These are phyloP conservation scores for Carassius auratus DNA, from an alignment of 2,113 vertebrate genomes.

Conservation along the genomic window DNA sequence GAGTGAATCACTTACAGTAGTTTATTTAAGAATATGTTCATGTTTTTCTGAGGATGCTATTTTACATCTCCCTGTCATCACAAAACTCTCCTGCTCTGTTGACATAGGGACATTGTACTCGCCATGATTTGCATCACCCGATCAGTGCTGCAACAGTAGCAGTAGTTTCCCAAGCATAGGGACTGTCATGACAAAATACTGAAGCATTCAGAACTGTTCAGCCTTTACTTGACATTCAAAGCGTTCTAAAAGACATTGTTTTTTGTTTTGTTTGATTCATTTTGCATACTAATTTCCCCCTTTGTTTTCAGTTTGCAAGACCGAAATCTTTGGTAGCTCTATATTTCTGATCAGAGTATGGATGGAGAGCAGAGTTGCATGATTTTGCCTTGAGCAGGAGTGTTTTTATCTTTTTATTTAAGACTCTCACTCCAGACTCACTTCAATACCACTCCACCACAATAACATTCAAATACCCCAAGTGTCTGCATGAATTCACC, in stretches of 20 bases:
- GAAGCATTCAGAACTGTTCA: conserved; percentile 71
- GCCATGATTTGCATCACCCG: conserved; percentile 74
- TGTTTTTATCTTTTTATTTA: not conserved
- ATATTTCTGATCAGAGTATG: not conserved
- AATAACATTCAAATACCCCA: not conserved
- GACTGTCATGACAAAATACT: conserved; percentile 76
- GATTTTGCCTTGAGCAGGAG: not conserved
- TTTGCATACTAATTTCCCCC: not conserved
- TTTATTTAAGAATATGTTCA: not conserved
- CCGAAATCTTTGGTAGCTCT: not conserved
- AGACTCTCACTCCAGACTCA: not conserved
- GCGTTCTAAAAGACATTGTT: conserved; percentile 46
- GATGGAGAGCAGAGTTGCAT: not conserved
- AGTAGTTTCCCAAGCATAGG: conserved; percentile 66
- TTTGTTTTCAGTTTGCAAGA: too few species aligned
- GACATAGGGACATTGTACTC: conserved; percentile 72
- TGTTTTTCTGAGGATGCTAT: conserved; percentile 1
- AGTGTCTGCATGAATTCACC: not conserved
- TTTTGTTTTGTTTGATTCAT: not conserved
- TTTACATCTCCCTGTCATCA: conserved; percentile 56
- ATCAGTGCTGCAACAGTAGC: conserved; percentile 69
- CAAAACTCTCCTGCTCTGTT: conserved; percentile 70
- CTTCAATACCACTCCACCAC: not conserved
- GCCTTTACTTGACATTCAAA: conserved; percentile 62
- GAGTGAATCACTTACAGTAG: not conserved